phyloP scores from a whole-genome alignment of 2,797 vertebrate genomes.

The Eupleurogrammus muticus region DNA sequence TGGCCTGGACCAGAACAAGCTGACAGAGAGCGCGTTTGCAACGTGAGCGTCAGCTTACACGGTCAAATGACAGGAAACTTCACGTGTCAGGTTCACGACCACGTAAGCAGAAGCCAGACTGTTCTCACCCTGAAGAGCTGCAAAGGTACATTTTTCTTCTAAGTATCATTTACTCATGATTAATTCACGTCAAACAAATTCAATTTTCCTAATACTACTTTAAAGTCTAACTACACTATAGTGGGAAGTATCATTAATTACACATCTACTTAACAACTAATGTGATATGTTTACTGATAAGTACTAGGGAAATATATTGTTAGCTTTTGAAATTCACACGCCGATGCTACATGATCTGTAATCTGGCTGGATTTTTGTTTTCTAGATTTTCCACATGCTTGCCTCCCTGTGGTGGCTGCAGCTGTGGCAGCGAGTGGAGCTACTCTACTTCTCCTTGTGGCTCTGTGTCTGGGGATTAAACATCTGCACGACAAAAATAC shows the following conservation, averaged over 20 bases:
- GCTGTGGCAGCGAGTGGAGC: background rate
- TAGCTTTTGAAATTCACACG: background rate
- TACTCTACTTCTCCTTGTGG: background rate
- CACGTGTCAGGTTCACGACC: conserved; percentile 22
- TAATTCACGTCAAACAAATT: too few relatives aligned
- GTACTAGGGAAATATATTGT: background rate
- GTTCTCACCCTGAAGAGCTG: conserved; percentile 17
- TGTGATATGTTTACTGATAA: background rate
- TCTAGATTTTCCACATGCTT: background rate
- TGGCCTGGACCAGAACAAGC: background rate
- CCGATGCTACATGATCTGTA: background rate
- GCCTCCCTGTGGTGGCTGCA: background rate
- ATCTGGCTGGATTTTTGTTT: conserved; percentile 14
- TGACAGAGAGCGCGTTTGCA: background rate
- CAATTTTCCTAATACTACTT: too few relatives aligned
- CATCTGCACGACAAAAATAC: fast-evolving
- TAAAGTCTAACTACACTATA: too few relatives aligned
- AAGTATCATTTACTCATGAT: too few relatives aligned
- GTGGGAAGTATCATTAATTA: background rate
- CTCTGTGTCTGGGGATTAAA: background rate
- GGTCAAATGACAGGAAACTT: conserved; percentile 21
- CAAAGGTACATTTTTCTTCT: conserved; percentile 8
- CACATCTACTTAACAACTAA: background rate
- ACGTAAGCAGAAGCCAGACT: conserved; percentile 27
- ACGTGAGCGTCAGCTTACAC: background rate